Conservation (phyloP, 2,888 invertebrate genomes). For the Idaea straminata region DNA sequence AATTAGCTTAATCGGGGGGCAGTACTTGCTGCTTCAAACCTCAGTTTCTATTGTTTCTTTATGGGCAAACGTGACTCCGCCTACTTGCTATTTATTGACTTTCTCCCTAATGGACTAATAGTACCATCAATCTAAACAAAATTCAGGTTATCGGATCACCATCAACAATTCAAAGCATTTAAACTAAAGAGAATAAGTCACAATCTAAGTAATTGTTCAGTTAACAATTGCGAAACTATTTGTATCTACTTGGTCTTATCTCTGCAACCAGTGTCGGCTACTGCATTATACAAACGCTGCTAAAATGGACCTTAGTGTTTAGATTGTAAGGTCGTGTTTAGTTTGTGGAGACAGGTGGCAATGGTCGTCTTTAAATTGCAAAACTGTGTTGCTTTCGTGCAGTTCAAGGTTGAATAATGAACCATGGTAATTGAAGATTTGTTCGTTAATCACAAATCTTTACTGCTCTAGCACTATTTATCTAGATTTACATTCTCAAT, state of each 20-base stretch:
- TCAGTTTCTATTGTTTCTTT: too few species aligned
- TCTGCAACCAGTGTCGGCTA: not conserved
- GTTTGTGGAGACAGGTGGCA: not conserved
- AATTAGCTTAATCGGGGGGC: too few species aligned
- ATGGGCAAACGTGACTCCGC: too few species aligned
- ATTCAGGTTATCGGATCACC: too few species aligned
- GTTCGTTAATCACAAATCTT: not conserved
- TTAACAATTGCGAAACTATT: not conserved
- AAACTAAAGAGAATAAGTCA: not conserved
- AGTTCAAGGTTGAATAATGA: not conserved
- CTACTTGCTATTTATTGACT: too few species aligned
- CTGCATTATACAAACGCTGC: not conserved
- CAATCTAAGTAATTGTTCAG: slow-evolving; percentile 2
- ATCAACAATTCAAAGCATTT: too few species aligned
- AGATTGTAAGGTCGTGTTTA: not conserved
- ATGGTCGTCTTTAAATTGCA: slow-evolving; percentile 1
- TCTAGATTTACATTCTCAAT: not conserved
- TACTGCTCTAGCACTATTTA: not conserved
- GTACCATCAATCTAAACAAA: too few species aligned
- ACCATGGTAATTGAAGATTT: slow-evolving; percentile 1
- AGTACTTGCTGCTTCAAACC: too few species aligned
- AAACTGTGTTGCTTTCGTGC: slow-evolving; percentile 1
- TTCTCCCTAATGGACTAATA: too few species aligned
- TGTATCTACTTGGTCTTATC: not conserved
- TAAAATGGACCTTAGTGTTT: not conserved